Evolutionary conservation across 1,140 invertebrate species (phyloP).

Genomic region (Chelonus insularis): DNA sequence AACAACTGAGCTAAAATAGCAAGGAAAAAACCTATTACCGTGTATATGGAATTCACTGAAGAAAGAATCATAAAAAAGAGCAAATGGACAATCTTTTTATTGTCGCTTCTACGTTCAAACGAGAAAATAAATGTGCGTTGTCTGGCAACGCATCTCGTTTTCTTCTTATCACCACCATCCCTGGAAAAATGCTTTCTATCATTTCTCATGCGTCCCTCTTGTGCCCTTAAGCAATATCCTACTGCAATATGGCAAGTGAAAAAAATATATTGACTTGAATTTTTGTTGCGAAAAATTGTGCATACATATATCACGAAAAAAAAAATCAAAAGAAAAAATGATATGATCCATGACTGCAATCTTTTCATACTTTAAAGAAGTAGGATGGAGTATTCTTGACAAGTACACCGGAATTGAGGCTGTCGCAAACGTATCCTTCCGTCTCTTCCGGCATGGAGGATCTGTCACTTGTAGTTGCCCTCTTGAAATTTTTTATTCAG

Average conservation of each 20-base stretch:
- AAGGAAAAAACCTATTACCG: not conserved
- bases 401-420: slow-evolving; percentile 14
- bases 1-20: not conserved
- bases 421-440: slow-evolving; percentile 23
- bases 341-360: not conserved
- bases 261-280: not conserved
- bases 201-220: not conserved
- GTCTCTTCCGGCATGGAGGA: slow-evolving; percentile 13
- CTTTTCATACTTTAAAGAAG: not conserved
- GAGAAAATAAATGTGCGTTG: slow-evolving; percentile 1
- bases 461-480: not conserved
- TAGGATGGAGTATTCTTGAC: not conserved
- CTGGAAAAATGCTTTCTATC: not conserved
- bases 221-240: not conserved
- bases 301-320: not conserved
- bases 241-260: not conserved
- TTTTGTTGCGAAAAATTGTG: not conserved
- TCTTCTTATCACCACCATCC: not conserved
- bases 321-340: not conserved
- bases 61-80: not conserved
- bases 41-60: no score
- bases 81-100: no score
- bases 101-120: not conserved
- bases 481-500: not conserved
- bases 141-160: slow-evolving; percentile 1